Percentiles rank a stretch among this genome's conserved stretches.
phyloP scores from a whole-genome alignment of 37 sponge, comb jelly and placozoan genomes.

The Crambe crambe region DNA sequence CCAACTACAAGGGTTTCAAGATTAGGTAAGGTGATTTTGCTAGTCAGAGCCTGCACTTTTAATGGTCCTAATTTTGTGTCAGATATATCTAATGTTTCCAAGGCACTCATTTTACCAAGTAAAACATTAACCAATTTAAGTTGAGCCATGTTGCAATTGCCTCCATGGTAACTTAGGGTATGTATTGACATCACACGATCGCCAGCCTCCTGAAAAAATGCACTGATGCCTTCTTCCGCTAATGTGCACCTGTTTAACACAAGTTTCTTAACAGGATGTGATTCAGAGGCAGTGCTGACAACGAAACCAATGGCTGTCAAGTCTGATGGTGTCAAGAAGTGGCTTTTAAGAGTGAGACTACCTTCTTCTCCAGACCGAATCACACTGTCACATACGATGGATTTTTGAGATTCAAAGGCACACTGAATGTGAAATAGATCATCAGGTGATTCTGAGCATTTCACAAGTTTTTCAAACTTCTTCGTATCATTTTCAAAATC shows the following conservation, averaged over 20 bases:
- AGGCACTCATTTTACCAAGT: not conserved
- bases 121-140: not conserved
- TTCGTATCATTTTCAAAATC: not conserved
- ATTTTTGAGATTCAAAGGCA: constrained; percentile 6
- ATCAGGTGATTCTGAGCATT: not conserved
- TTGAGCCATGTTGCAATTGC: not conserved
- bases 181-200: not conserved
- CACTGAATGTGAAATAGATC: not conserved
- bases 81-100: not conserved
- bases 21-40: not conserved
- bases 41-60: not conserved
- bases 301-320: constrained; percentile 30
- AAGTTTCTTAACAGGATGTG: constrained; percentile 1
- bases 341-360: not conserved
- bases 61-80: not conserved
- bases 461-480: not conserved
- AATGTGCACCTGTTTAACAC: not conserved
- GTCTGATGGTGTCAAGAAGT: constrained; percentile 15
- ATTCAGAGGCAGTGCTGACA: not conserved
- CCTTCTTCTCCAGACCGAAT: not conserved
- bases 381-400: not conserved
- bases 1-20: not conserved
- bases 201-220: not conserved
- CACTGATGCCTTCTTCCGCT: not conserved
- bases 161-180: not conserved